Evolutionary conservation across 2,797 vertebrate species (phyloP).

Genomic region (Acipenser oxyrinchus): DNA sequence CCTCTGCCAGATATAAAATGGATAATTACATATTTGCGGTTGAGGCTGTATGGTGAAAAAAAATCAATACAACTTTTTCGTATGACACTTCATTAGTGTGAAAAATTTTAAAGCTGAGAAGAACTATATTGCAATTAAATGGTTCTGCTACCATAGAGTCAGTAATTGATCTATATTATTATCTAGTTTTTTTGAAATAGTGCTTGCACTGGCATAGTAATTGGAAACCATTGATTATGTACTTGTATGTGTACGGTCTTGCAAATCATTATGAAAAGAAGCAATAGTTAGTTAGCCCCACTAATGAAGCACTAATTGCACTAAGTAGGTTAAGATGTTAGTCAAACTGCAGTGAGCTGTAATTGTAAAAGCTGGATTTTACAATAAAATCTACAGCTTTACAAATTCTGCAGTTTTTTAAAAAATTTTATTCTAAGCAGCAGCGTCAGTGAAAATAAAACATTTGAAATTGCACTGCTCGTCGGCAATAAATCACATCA

Average conservation of each 20-base stretch:
- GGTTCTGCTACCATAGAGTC: constrained; percentile 94
- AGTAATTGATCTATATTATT: constrained; percentile 99
- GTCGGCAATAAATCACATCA: constrained; percentile 42
- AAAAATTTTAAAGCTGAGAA: constrained; percentile 98
- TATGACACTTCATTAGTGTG: constrained; percentile 99
- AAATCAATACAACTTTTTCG: constrained; percentile 99
- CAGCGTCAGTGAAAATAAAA: constrained; percentile 34
- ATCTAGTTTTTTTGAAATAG: constrained; percentile 99
- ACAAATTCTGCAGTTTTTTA: constrained; percentile 29
- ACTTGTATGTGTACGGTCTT: constrained; percentile 98
- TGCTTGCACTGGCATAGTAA: constrained; percentile 98
- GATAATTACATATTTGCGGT: constrained; percentile 99
- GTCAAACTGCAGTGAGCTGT: constrained; percentile 90
- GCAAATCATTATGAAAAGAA: constrained; percentile 98
- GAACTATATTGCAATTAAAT: constrained; percentile 98
- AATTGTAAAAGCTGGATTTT: constrained; percentile 65
- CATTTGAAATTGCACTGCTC: constrained; percentile 36
- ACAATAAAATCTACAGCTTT: constrained; percentile 48
- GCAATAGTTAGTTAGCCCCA: constrained; percentile 99
- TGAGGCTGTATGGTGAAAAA: constrained; percentile 98
- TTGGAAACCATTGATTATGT: constrained; percentile 99
- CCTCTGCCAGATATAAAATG: constrained; percentile 99
- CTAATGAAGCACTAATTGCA: constrained; percentile 99
- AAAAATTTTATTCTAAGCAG: constrained; percentile 41
- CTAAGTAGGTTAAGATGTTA: constrained; percentile 99